phyloP scores from a whole-genome alignment of 2,888 invertebrate species.

The Atherix ibis region DNA sequence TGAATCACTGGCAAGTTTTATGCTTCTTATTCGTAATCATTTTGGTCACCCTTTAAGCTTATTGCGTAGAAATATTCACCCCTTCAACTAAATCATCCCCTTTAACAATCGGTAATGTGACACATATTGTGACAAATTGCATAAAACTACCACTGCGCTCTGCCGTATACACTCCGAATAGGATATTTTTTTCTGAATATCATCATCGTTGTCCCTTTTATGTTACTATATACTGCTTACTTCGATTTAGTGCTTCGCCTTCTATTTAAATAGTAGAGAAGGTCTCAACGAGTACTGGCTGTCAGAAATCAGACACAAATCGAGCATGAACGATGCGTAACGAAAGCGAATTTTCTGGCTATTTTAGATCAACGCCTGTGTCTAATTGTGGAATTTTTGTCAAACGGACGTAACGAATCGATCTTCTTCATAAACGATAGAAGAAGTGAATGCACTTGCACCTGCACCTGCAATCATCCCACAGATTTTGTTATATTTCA shows the following conservation, averaged over 20 bases:
- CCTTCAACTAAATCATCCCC: conserved; percentile 6
- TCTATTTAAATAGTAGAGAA: too few relatives aligned
- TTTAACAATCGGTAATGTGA: conserved; percentile 29
- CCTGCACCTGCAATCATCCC: conserved; percentile 33
- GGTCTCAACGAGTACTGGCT: too few relatives aligned
- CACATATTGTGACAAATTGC: conserved; percentile 35
- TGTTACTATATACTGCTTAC: too few relatives aligned
- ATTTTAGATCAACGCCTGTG: conserved; percentile 15
- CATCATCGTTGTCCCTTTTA: too few relatives aligned
- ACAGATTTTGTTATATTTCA: too few relatives aligned
- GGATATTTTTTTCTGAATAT: too few relatives aligned
- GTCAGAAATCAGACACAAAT: too few relatives aligned
- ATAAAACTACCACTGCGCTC: too few relatives aligned
- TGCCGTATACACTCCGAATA: too few relatives aligned
- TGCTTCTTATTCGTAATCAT: conserved; percentile 9
- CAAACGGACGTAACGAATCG: conserved; percentile 30
- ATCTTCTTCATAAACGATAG: too few relatives aligned
- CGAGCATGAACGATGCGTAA: conserved; percentile 18
- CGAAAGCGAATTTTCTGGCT: conserved; percentile 28
- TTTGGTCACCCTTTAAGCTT: conserved; percentile 9
- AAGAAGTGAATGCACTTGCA: too few relatives aligned
- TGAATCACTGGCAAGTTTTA: conserved; percentile 5
- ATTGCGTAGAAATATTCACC: conserved; percentile 10
- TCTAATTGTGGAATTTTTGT: conserved; percentile 20
- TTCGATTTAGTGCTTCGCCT: too few relatives aligned